Base-by-base conservation (phyloP, 1,140 invertebrate genomes). In the Drusus annulatus region DNA sequence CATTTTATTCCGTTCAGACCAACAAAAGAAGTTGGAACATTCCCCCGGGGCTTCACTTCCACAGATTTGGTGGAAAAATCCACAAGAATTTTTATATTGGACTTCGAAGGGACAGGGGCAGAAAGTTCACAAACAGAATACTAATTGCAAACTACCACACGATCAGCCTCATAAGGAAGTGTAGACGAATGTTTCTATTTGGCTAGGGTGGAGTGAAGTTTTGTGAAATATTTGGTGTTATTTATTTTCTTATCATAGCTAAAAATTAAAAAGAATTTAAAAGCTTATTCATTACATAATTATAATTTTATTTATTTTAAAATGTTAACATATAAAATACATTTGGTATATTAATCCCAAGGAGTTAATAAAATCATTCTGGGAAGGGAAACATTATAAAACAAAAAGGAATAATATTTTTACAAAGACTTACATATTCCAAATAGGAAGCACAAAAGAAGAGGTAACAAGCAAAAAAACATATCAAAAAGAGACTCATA, bases 61-160 rank as follows among this genome's bases (percentile, higher is more conserved):
- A 21, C 54, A 21, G 54, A 58, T 58, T 58, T 58, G n/a, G 60
- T 2, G 60, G 23, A 63, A 13, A 63, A 23, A 10, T 13, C 60
- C 60, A 23, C 21, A 63, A 25, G 60, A 63, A 63, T 63, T 63
- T 58, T 63, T 63, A 63, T 63, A 63, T 63, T 63, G 60, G 60
- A 63, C 25, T 63, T 63, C 19, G 23, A 8, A 19, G 8, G 60
- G 60, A 63, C 60, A 16, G 7, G 31, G 5, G n/a, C 31, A 36
- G 31, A 36, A 36, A 36, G 31, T 28, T 25, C 60, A 28, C 60
- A 19, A 25, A 16, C 16, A 16, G 60, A 63, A 63, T 63, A 63
- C 60, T 63, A 63, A 63, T 63, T 63, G 25, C 23, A 16, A 25
- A 21, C 19, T 21, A 58, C 54, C 21, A 58, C 17, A 17, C n/a